Base-by-base conservation (phyloP, 2,888 invertebrate species). In the Philereme transversata region DNA sequence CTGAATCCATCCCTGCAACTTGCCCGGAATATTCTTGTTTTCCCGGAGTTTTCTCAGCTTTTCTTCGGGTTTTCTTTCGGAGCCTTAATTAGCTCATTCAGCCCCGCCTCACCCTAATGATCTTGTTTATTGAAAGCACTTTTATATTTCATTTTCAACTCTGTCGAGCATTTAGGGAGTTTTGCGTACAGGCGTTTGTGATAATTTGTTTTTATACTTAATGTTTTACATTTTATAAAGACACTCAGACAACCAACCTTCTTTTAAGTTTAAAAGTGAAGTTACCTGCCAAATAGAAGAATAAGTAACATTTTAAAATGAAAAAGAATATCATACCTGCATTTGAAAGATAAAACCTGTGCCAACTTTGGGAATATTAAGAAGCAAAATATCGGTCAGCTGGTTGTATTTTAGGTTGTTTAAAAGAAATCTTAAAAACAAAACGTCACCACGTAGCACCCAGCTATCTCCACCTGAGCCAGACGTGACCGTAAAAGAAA, bases 31-130 rank as follows among this genome's bases (percentile, higher is more conserved):
- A 89, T 90, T 89, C 90, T 90, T 92, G 91, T 91, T 91, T 91
- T 91, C 87, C 79, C 78, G 56, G 82, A 91, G 87, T 90, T 91
- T 91, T 91, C 90, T 86, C 81, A 74, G 84, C 90, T 89, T 90
- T 90, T 90, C 91, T 90, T 86, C 81, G 82, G 87, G 84, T 86
- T 90, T 91, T 90, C 90, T 91, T 92, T 90, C 88, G 83, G 77
- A 76, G 82, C 81, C 91, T 87, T 92, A 92, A 92, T 92, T 92
- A 92, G 90, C 90, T 90, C 90, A 92, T 92, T 92, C 91, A 91
- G 81, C 75, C 71, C 66, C 69, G 68, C 73, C 74, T 70, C 73
- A 64, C 81, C 82, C 79, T 84, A 86, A 87, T 87, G 84, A 87
- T 86, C 85, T 85, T 90, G 87, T 91, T 90, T 90, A 90, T 90